Conservation (phyloP, 2,888 invertebrate genomes). For the Dusona sp. region DNA sequence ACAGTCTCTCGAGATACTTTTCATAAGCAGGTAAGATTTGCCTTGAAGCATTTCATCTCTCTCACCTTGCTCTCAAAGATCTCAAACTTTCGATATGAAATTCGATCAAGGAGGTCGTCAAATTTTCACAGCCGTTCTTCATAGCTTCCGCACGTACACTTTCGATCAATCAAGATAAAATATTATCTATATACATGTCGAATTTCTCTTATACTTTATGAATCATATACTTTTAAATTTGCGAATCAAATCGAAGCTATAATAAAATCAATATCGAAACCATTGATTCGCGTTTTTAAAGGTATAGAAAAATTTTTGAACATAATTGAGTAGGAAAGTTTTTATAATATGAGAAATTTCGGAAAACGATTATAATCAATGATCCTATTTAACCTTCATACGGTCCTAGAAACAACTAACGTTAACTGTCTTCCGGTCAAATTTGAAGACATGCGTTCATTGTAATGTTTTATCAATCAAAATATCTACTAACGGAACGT, state of each 20-base stretch:
- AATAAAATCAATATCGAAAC: not conserved
- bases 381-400: not conserved
- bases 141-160: not conserved
- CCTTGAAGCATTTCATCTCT: slow-evolving; percentile 21
- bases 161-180: slow-evolving; percentile 24
- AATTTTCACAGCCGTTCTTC: slow-evolving; percentile 35
- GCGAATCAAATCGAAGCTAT: not conserved
- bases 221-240: not conserved
- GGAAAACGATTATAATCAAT: not conserved
- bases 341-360: not conserved
- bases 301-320: not conserved
- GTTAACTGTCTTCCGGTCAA: too few relatives aligned
- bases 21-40: not conserved
- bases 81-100: slow-evolving; percentile 49
- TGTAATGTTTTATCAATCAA: too few relatives aligned
- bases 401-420: too few relatives aligned
- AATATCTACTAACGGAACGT: too few relatives aligned
- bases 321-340: not conserved
- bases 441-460: too few relatives aligned
- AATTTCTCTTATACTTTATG: slow-evolving; percentile 2
- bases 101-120: slow-evolving; percentile 33
- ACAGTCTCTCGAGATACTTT: slow-evolving; percentile 25
- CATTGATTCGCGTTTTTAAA: not conserved
- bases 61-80: slow-evolving; percentile 35
- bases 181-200: slow-evolving; percentile 20